phyloP scores from a whole-genome alignment of 2,797 vertebrate genomes.

The Buphagus erythrorhynchus region DNA sequence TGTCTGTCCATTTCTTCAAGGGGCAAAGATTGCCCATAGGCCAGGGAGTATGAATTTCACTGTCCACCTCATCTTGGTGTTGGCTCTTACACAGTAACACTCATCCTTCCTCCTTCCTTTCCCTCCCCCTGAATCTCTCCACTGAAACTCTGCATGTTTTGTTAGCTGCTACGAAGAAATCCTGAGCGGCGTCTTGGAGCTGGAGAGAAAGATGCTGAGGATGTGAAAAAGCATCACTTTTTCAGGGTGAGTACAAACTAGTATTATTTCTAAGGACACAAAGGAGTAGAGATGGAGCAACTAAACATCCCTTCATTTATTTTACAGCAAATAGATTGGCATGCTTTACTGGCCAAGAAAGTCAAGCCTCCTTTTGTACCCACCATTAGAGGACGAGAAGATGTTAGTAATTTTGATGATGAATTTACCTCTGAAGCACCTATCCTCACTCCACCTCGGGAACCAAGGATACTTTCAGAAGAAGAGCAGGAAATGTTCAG shows the following conservation, averaged over 20 bases:
- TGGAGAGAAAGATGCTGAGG: conserved; percentile 94
- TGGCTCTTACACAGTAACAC: neutral
- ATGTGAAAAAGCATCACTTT: conserved; percentile 97
- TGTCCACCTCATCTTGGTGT: neutral
- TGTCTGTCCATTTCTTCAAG: neutral
- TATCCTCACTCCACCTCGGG: conserved; percentile 95
- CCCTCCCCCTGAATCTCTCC: neutral
- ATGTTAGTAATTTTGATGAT: conserved; percentile 98
- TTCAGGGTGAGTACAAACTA: conserved; percentile 86
- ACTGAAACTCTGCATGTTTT: neutral
- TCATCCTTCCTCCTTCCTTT: neutral
- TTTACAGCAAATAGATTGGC: conserved; percentile 92
- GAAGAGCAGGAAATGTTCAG: conserved; percentile 94
- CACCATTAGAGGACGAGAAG: conserved; percentile 90
- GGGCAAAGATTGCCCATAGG: neutral
- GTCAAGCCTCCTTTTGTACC: conserved; percentile 94
- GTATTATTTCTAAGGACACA: neutral
- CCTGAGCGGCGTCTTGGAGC: conserved; percentile 95
- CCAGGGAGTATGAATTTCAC: neutral
- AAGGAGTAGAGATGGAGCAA: neutral
- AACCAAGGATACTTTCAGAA: conserved; percentile 89
- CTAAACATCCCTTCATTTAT: conserved; percentile 29
- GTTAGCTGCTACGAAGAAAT: conserved; percentile 93
- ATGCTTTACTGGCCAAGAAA: conserved; percentile 91
- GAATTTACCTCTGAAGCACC: conserved; percentile 99